Evolutionary conservation across 1,140 invertebrate species (phyloP), one percentile per base, ranked within the genome.

Genomic region (Gonioctena quinquepunctata): DNA sequence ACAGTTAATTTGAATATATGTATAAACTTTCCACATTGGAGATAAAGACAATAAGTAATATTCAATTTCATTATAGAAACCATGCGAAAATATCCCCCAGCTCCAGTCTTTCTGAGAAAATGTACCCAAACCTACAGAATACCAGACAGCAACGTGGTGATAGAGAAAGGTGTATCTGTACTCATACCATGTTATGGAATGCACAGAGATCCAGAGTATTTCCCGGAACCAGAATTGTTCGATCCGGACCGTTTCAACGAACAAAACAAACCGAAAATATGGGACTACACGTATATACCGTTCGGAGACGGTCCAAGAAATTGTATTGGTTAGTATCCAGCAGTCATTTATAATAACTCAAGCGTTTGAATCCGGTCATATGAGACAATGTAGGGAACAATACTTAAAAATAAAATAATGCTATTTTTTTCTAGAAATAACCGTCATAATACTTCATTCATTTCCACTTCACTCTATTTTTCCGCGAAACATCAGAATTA

Each of bases 221-320:
- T 85, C 76, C 86, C 89, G 3, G 83, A 92, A 67, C 90, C 91
- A 7, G 86, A 89, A 28, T 74, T 76, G 7, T 93, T 91, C 77
- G 84, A 91, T 82, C 91, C 91, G 0, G 88, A 91, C 54, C 81
- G 90, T 66, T 93, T 92, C 78, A 79, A 83, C 7, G 84, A 87
- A 16, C 81, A 83, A 65, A 84, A 86, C 65, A 82, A 82, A 42
- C 68, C 72, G 2, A 75, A 84, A 61, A 79, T 85, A 23, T 72
- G 74, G 67, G 80, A 82, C 60, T 76, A 78, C 3, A 84, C 86
- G 0, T 92, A 88, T 75, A 81, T 90, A 69, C 90, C 91, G 2
- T 92, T 93, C 78, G 90, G 89, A 16, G 89, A 88, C 65, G 91
- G 91, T 3, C 87, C 89, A 2, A 83, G 90, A 60, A 89, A 90